Percentiles rank a stretch among this genome's conserved stretches.
Conservation (phyloP, 1,140 invertebrate species). For the Chelonus insularis region DNA sequence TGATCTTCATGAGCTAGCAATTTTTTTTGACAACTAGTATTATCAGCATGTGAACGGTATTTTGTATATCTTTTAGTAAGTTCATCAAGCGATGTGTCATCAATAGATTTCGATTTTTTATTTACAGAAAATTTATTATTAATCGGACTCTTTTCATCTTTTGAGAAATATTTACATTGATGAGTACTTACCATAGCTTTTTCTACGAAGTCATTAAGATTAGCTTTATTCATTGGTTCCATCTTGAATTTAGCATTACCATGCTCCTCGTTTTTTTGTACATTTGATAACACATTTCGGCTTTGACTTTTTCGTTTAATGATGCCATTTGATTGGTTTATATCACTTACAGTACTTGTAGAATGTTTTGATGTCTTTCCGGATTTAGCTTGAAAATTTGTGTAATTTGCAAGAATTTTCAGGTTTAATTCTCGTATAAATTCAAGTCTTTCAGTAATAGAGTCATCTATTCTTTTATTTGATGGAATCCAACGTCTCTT, state of each 20-base stretch:
- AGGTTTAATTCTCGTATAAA: conserved; percentile 55
- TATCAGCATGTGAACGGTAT: no score
- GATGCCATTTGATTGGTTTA: conserved; percentile 14
- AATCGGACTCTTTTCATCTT: not conserved
- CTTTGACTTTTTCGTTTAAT: not conserved
- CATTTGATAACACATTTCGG: conserved; percentile 11
- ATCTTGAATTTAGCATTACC: conserved; percentile 30
- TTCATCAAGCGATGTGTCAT: conserved; percentile 28
- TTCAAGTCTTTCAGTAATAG: conserved; percentile 51
- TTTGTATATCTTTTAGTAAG: no score
- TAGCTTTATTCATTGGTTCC: conserved; percentile 27
- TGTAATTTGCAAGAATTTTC: conserved; percentile 53
- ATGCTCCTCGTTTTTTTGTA: conserved; percentile 28
- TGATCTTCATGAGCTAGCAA: conserved; percentile 4
- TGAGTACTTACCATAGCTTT: conserved; percentile 10
- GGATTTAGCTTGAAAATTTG: conserved; percentile 49
- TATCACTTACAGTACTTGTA: conserved; percentile 21
- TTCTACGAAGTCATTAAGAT: not conserved
- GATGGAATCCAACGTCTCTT: conserved; percentile 41
- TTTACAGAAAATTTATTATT: conserved; percentile 5
- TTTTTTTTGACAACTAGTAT: conserved; percentile 43
- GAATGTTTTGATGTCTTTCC: conserved; percentile 30
- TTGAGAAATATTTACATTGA: not conserved
- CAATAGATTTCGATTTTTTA: conserved; percentile 11
- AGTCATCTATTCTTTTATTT: conserved; percentile 48